A percentile compares a stretch with the other conserved stretches of the same genome.
phyloP scores from a whole-genome alignment of 2,797 vertebrate species.

The Acanthiza pusilla region DNA sequence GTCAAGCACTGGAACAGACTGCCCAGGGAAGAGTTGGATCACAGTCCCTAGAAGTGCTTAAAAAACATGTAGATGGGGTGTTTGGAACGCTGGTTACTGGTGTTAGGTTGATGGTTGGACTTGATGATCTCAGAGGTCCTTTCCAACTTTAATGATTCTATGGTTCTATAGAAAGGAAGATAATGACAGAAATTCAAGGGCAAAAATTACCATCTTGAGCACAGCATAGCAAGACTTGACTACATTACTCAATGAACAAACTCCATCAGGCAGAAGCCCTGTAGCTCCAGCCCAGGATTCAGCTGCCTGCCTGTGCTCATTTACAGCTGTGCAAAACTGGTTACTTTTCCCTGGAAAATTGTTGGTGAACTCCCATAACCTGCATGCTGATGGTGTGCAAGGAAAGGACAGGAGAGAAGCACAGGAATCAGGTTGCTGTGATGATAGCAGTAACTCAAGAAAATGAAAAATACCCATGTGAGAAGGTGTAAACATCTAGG shows the following conservation, averaged over 20 bases:
- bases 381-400: neutral
- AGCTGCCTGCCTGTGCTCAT: neutral
- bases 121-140: neutral
- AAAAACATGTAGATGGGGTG: too few species aligned
- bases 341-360: neutral
- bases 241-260: neutral
- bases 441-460: neutral
- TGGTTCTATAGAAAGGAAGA: neutral
- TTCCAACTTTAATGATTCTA: neutral
- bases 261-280: neutral
- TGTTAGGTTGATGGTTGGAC: neutral
- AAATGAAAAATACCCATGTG: accelerated
- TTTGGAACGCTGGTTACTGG: neutral
- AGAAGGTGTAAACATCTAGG: neutral
- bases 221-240: neutral
- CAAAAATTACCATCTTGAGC: neutral
- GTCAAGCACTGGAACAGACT: neutral
- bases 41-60: neutral
- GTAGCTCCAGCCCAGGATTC: neutral
- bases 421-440: neutral
- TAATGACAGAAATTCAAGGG: neutral
- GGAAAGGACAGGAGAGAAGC: neutral
- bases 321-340: neutral
- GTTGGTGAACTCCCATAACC: neutral
- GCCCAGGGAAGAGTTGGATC: neutral